These are phyloP conservation scores for fruit fly (Drosophila melanogaster) DNA, from an alignment of 1,140 invertebrate species.

Conservation along the genomic window DNA sequence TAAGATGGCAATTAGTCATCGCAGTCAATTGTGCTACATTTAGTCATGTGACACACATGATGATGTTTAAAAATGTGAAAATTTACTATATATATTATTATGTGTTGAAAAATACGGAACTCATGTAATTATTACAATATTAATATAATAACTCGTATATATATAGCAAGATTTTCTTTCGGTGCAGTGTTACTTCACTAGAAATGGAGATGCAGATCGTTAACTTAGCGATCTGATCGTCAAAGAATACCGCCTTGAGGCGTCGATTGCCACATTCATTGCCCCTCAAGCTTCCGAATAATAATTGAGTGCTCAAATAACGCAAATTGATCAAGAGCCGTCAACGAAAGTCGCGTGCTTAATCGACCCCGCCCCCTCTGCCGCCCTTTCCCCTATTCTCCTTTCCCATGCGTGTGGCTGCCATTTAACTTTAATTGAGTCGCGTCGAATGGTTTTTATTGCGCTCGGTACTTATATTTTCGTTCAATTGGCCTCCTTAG, in stretches of 20 bases:
- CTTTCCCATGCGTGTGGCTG: slow-evolving; percentile 54
- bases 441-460: slow-evolving; percentile 69
- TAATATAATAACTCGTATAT: background rate
- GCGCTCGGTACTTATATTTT: slow-evolving; percentile 37
- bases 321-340: slow-evolving; percentile 64
- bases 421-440: slow-evolving; percentile 80
- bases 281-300: slow-evolving; percentile 13
- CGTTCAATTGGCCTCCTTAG: slow-evolving; percentile 58
- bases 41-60: background rate
- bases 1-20: slow-evolving; percentile 8
- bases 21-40: background rate
- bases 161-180: background rate
- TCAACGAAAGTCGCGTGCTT: slow-evolving; percentile 66
- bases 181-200: background rate
- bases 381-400: background rate
- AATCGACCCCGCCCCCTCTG: slow-evolving; percentile 2
- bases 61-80: background rate
- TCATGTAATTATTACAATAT: background rate
- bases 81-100: background rate
- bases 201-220: slow-evolving; percentile 18
- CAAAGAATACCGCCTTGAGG: slow-evolving; percentile 18
- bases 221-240: slow-evolving; percentile 20
- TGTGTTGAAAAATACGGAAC: background rate
- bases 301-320: slow-evolving; percentile 59
- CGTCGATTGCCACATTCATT: slow-evolving; percentile 21